Base-by-base conservation (phyloP, 2,888 invertebrate genomes). In the Philaethria dido region DNA sequence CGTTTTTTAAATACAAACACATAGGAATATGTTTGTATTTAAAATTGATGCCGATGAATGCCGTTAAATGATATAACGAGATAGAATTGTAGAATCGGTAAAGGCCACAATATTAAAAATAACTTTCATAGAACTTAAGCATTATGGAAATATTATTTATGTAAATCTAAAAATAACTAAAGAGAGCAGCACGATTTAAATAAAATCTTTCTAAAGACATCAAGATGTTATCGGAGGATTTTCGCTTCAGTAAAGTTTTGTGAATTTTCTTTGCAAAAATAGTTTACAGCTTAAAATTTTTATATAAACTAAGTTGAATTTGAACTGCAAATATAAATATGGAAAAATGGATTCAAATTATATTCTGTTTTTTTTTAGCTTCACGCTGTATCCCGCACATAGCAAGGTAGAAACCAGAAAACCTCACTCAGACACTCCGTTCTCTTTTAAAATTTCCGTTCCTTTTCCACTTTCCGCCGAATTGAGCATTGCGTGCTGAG, bases 151-250 rank as follows among this genome's bases (percentile, higher is more conserved):
- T 29, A 14, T 0, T 45, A 45, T 59, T 59, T 44, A n/a, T 22
- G n/a, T 22, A n/a, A 59, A 22, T 42, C 42, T 18, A 18, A 60
- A 33, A 45, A 45, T 45, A 44, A 45, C 3, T 44, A 29, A 60
- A 29, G 3, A 29, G 29, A 45, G 14, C 44, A 25, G 14, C 45
- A 18, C 5, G 59, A 60, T 60, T 18, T 45, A 9, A 29, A 45
- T 60, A 60, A 44, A 25, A 16, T n/a, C 13, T 16, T 44, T 54
- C 25, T 18, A 33, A 54, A 18, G 42, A 16, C 52, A 25, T 52
- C 20, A 14, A 44, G 44, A 63, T 54, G 25, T 5, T 33, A n/a
- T 54, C 62, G 18, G 2, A 42, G 18, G 44, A 54, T 63, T 44
- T 54, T 29, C 25, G 39, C 4, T 52, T 50, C 1, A 16, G n/a